Evolutionary conservation across 2,113 vertebrate genomes (phyloP).

Genomic region (Patagioenas fasciata): DNA sequence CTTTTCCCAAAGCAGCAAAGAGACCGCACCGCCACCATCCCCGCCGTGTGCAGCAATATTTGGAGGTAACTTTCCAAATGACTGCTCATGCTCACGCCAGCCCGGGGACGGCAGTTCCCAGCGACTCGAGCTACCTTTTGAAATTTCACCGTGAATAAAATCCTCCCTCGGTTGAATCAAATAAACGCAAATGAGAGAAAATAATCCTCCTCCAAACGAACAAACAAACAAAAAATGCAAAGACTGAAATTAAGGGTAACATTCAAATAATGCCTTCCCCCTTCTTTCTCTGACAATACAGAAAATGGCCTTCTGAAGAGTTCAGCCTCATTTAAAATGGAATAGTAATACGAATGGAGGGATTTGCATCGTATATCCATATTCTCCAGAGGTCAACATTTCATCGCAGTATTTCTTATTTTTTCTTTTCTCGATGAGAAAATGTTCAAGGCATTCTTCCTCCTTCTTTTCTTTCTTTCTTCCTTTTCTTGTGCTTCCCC

Average conservation of each 20-base stretch:
- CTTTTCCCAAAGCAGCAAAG: constrained; percentile 18
- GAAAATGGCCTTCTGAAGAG: constrained; percentile 24
- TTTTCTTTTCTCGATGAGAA: neutral
- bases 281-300: neutral
- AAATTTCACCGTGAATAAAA: neutral
- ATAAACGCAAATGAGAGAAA: neutral
- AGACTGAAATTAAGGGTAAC: neutral
- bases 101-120: neutral
- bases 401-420: neutral
- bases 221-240: neutral
- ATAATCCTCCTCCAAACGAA: neutral
- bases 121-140: neutral
- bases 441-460: neutral
- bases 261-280: neutral
- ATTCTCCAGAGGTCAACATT: constrained; percentile 21
- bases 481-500: neutral
- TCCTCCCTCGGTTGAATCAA: neutral
- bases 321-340: constrained; percentile 11
- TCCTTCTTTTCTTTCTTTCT: neutral
- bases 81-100: neutral
- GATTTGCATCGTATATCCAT: neutral
- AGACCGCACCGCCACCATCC: neutral
- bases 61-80: neutral
- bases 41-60: neutral
- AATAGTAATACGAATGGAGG: neutral